These are phyloP conservation scores for Ptychoptera albimana DNA, from an alignment of 2,888 invertebrate species.

Conservation along the genomic window DNA sequence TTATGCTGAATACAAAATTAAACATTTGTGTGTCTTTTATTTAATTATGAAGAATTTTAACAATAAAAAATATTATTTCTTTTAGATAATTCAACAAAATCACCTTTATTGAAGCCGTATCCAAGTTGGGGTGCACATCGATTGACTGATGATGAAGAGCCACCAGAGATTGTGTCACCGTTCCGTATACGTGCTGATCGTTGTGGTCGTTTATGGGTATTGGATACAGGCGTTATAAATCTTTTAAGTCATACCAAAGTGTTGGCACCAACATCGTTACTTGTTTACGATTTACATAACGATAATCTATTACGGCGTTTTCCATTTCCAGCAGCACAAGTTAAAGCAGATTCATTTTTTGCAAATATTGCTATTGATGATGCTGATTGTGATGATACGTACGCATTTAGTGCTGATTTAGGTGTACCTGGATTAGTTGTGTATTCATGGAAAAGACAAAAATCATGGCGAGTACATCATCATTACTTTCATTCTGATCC, in stretches of 20 bases:
- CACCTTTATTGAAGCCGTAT: constrained; percentile 58
- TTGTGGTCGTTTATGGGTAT: constrained; percentile 63
- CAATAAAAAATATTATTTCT: no score
- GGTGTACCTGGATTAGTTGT: constrained; percentile 54
- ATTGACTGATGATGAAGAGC: constrained; percentile 32
- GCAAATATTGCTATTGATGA: constrained; percentile 68
- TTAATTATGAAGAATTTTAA: no score
- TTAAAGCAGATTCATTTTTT: constrained; percentile 50
- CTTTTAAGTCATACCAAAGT: constrained; percentile 34
- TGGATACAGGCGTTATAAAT: constrained; percentile 56
- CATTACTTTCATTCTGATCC: constrained; percentile 57
- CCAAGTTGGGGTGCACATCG: constrained; percentile 68
- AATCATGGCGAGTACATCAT: constrained; percentile 59
- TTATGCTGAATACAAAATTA: no score
- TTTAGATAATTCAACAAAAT: constrained; percentile 45
- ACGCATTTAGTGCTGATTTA: constrained; percentile 55
- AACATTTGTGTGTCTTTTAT: no score
- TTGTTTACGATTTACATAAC: constrained; percentile 55
- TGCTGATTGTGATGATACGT: constrained; percentile 51
- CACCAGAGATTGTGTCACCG: constrained; percentile 54
- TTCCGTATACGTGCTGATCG: constrained; percentile 57
- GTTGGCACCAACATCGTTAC: constrained; percentile 42
- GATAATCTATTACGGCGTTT: constrained; percentile 53
- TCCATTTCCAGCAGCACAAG: constrained; percentile 44
- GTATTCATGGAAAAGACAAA: constrained; percentile 54